Conservation (phyloP, 2,113 vertebrate species). For the Nesospiza acunhae region DNA sequence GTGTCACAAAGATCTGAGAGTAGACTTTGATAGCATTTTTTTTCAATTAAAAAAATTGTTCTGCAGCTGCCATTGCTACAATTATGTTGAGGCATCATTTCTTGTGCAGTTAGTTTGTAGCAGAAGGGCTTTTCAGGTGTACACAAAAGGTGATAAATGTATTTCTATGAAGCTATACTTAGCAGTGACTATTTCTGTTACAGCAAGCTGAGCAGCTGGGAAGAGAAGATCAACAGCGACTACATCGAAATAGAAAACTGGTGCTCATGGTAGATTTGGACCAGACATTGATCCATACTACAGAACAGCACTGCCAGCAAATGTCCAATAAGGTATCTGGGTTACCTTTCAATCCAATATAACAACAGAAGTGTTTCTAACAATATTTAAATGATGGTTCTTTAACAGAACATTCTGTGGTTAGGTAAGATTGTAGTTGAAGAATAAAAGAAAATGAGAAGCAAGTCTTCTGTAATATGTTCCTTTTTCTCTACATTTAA, state of each 20-base stretch:
- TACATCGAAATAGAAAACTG: conserved; percentile 90
- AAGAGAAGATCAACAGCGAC: conserved; percentile 91
- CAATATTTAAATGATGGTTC: neutral
- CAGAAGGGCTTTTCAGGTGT: neutral
- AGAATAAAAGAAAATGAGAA: neutral
- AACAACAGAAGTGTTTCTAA: neutral
- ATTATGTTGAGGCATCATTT: neutral
- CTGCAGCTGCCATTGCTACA: neutral
- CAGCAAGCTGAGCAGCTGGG: conserved; percentile 95
- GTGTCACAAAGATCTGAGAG: neutral
- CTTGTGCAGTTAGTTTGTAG: neutral
- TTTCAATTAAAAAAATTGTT: neutral
- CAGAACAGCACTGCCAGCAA: conserved; percentile 91
- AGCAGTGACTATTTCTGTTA: neutral
- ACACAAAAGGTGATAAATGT: neutral
- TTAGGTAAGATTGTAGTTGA: neutral
- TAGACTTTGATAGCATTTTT: neutral
- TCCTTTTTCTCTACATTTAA: neutral
- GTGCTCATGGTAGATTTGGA: conserved; percentile 99
- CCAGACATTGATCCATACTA: conserved; percentile 97
- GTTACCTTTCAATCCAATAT: neutral
- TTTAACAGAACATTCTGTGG: neutral
- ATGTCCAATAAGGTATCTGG: conserved; percentile 88
- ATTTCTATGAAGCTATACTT: neutral
- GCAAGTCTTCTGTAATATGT: neutral